Evolutionary conservation across 2,113 vertebrate genomes (phyloP).

Genomic region (Pitta sordida): DNA sequence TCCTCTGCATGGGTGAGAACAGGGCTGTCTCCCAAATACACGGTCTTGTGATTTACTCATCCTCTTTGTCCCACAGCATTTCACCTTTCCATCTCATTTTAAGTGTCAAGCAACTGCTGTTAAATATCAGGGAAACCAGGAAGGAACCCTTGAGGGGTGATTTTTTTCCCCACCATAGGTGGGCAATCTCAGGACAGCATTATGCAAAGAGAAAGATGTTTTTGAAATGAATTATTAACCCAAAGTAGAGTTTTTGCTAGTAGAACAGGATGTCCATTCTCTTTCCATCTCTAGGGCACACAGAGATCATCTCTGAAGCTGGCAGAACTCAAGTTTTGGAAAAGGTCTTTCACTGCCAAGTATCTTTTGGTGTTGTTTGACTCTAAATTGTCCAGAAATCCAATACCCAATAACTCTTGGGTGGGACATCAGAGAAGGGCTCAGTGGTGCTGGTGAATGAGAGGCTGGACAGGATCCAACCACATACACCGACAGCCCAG

Average conservation of each 20-base stretch:
- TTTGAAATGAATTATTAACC: background rate
- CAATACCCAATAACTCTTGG: fast-evolving
- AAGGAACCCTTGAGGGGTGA: background rate
- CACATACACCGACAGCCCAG: background rate
- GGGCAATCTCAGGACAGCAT: background rate
- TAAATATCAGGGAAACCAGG: background rate
- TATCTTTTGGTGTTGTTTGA: background rate
- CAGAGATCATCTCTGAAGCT: background rate
- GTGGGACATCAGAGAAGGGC: background rate
- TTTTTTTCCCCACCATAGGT: background rate
- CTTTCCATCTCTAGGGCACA: background rate
- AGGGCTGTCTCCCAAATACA: background rate
- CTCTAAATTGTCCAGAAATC: background rate
- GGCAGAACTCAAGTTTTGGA: background rate
- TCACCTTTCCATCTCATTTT: background rate
- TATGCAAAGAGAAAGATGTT: background rate
- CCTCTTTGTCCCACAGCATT: background rate
- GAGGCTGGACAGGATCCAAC: background rate
- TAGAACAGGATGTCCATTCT: background rate
- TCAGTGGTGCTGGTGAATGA: background rate
- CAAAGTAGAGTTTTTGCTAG: background rate
- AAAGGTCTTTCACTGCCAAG: background rate
- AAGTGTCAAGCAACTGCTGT: background rate
- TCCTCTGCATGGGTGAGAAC: background rate
- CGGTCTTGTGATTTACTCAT: background rate